Evolutionary conservation across 2,797 vertebrate species (phyloP).

Genomic region (Takifugu ocellatus): DNA sequence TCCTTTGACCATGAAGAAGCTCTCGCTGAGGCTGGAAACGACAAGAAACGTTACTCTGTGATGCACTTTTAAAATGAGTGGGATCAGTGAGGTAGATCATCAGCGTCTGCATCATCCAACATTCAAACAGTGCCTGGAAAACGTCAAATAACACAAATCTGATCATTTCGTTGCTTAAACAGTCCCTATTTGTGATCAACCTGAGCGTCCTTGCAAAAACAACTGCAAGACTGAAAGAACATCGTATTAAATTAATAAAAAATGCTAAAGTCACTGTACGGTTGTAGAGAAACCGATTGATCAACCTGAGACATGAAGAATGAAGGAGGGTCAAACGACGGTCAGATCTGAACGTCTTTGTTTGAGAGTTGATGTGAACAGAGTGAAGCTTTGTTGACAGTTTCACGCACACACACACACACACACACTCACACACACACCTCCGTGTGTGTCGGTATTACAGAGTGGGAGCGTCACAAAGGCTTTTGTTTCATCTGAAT

Average conservation of each 20-base stretch:
- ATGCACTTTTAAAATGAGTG: background rate
- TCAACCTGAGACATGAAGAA: too few relatives aligned
- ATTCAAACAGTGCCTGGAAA: background rate
- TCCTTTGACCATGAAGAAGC: constrained; percentile 99
- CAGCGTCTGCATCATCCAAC: background rate
- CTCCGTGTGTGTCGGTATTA: constrained; percentile 32
- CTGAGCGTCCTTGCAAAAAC: too few relatives aligned
- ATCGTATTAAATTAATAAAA: too few relatives aligned
- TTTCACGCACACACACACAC: constrained; percentile 29
- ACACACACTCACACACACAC: constrained; percentile 52
- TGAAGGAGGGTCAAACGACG: too few relatives aligned
- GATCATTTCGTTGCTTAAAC: too few relatives aligned
- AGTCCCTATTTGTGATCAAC: too few relatives aligned
- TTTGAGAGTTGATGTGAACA: constrained; percentile 36
- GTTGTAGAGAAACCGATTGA: too few relatives aligned
- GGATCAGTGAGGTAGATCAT: background rate
- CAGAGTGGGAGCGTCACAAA: constrained; percentile 53
- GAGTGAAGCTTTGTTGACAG: constrained; percentile 51
- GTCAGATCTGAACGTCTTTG: constrained; percentile 7
- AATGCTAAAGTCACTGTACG: too few relatives aligned
- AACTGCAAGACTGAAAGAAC: too few relatives aligned
- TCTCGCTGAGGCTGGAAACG: constrained; percentile 88
- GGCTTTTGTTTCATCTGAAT: constrained; percentile 52
- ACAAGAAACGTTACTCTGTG: too few relatives aligned
- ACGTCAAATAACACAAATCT: background rate